A percentile compares a stretch with the other conserved stretches of the same genome.
These are phyloP conservation scores for Piezodorus guildinii DNA, from an alignment of 1,140 invertebrate species.

Conservation along the genomic window DNA sequence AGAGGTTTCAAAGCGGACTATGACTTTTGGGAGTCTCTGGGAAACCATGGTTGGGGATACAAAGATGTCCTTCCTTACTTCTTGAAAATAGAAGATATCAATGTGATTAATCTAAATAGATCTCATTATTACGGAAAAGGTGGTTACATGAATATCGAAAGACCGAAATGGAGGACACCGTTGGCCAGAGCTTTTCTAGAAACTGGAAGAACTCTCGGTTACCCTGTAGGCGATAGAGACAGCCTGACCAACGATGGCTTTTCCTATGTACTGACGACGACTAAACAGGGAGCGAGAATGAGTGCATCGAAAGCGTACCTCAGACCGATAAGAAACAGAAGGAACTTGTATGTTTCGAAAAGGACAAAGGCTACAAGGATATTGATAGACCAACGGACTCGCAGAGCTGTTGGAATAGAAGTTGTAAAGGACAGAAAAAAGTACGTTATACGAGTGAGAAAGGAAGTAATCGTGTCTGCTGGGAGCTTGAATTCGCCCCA, in stretches of 20 bases:
- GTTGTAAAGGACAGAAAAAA: constrained; percentile 43
- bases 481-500: constrained; percentile 57
- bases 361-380: constrained; percentile 53
- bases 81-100: constrained; percentile 60
- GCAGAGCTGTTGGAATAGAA: constrained; percentile 50
- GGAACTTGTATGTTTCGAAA: constrained; percentile 58
- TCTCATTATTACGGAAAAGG: constrained; percentile 45
- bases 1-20: constrained; percentile 57
- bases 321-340: constrained; percentile 39
- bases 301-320: constrained; percentile 52
- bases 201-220: constrained; percentile 42
- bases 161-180: constrained; percentile 47
- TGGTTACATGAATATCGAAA: constrained; percentile 56
- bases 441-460: constrained; percentile 38
- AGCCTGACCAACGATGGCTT: constrained; percentile 53
- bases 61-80: constrained; percentile 72
- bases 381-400: constrained; percentile 45
- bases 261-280: constrained; percentile 47
- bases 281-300: constrained; percentile 46
- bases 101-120: constrained; percentile 30
- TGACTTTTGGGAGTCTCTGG: constrained; percentile 56
- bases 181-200: constrained; percentile 40
- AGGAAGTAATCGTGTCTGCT: constrained; percentile 55
- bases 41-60: constrained; percentile 80
- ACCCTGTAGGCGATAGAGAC: constrained; percentile 44